Evolutionary conservation across 2,113 vertebrate species (phyloP).

Genomic region (Percina caprodes): DNA sequence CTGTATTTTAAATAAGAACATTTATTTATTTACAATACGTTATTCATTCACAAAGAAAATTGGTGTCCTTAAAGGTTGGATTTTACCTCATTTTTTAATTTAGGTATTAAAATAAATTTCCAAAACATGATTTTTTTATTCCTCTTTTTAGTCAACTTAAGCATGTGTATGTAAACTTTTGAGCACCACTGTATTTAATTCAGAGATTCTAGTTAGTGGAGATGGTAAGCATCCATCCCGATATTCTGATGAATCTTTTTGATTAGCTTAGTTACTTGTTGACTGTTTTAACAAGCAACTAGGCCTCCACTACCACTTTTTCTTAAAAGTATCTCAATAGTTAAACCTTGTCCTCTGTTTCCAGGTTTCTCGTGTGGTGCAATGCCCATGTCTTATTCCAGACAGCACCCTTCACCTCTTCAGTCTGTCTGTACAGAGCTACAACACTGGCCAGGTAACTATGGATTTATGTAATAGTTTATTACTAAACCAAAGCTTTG

Average conservation of each 20-base stretch:
- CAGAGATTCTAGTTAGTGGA: neutral
- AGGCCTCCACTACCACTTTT: neutral
- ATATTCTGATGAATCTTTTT: neutral
- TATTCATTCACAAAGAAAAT: no score
- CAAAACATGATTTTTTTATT: no score
- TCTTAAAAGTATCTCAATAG: neutral
- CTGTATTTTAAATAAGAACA: no score
- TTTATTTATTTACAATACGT: no score
- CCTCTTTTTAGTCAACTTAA: no score
- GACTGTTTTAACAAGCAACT: neutral
- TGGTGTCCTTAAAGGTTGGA: no score
- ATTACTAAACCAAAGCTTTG: neutral
- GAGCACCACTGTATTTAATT: no score
- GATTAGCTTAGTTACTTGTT: neutral
- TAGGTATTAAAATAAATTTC: no score
- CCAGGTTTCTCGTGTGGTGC: conserved; percentile 85
- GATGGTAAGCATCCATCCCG: neutral
- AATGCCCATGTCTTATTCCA: conserved; percentile 81
- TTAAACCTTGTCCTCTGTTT: neutral
- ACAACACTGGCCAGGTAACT: conserved; percentile 89
- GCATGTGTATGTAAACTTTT: no score
- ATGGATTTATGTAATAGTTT: neutral
- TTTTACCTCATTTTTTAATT: no score
- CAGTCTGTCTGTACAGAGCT: conserved; percentile 85
- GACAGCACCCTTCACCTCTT: conserved; percentile 85